Percentiles rank a stretch among this genome's conserved stretches.
Evolutionary conservation across 2,888 invertebrate genomes (phyloP).

Genomic region (Philhelius pedissequus): DNA sequence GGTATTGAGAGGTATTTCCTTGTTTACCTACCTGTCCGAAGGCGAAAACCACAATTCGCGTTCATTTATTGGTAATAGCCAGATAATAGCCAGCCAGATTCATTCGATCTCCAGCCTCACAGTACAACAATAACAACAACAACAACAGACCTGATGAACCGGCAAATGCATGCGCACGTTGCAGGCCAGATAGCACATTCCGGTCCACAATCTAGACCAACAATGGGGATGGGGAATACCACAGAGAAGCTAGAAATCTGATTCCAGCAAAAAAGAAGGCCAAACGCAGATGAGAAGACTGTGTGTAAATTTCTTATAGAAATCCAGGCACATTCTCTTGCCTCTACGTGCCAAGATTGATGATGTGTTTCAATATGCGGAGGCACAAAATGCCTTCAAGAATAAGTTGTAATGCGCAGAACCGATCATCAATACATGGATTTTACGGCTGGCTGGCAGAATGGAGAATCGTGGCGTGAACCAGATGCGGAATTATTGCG

Average conservation of each 20-base stretch:
- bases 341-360: conserved; percentile 44
- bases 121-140: background rate
- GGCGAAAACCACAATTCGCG: conserved; percentile 63
- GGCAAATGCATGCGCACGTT: conserved; percentile 46
- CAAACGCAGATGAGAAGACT: background rate
- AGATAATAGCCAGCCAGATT: conserved; percentile 61
- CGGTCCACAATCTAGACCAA: conserved; percentile 57
- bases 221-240: conserved; percentile 61
- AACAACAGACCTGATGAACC: conserved; percentile 24
- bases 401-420: conserved; percentile 48
- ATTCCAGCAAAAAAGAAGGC: conserved; percentile 1
- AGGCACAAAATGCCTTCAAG: conserved; percentile 13
- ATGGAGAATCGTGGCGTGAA: conserved; percentile 21
- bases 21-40: conserved; percentile 60
- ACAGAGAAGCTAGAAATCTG: conserved; percentile 34
- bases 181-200: conserved; percentile 39
- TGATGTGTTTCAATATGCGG: conserved; percentile 32
- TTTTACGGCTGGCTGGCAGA: conserved; percentile 2
- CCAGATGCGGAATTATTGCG: conserved; percentile 52
- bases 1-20: conserved; percentile 55
- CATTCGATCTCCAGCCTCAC: conserved; percentile 7
- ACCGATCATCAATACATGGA: conserved; percentile 13
- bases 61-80: conserved; percentile 64
- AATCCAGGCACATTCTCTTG: conserved; percentile 23
- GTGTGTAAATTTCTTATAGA: conserved; percentile 22